Base-by-base conservation (phyloP, 2,797 vertebrate genomes). In the Alosa sapidissima region DNA sequence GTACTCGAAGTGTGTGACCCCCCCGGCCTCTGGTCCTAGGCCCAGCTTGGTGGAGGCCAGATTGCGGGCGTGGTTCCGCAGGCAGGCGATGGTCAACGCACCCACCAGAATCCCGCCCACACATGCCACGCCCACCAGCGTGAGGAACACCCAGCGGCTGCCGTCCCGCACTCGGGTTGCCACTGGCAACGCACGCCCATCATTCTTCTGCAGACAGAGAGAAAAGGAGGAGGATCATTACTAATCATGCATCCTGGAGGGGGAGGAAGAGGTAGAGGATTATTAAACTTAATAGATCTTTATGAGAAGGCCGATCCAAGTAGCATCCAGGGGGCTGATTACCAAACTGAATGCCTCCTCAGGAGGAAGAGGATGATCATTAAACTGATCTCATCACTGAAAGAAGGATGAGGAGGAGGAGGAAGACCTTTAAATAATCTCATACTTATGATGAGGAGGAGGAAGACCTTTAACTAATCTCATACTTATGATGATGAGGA, bases 1-100 rank as follows among this genome's bases (percentile, higher is more conserved):
- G 90, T 99, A 99, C 87, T 98, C 97, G 13, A 97, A 96, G 84
- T 98, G 97, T 58, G 94, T 97, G 92, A 97, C 97, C 0, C 93
- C 93, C 5, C 97, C 97, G 0, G 95, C 97, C 91, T 99, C 98
- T 0, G 97, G 96, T 1, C 97, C 98, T 90, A 98, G 91, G 0
- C 96, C 97, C 90, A 98, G 94, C 85, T 96, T 97, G 91, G 97
- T 96, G 2, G 97, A 96, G 0, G 97, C 97, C 81, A 97, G 92
- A 58, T 97, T 96, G 87, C 94, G 95, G 0, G 95, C 96, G 2
- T 97, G 97, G 89, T 96, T 97, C 13, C 97, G 94, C 84, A 98
- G 91, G 88, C 97, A 98, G 91, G 96, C 92, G 36, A 97, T 88
- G 81, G 93, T 94, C 91, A 95, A 89, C 2, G 95, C 94, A 0